Evolutionary conservation across 1,140 invertebrate species (phyloP).

Genomic region (Atta texana): DNA sequence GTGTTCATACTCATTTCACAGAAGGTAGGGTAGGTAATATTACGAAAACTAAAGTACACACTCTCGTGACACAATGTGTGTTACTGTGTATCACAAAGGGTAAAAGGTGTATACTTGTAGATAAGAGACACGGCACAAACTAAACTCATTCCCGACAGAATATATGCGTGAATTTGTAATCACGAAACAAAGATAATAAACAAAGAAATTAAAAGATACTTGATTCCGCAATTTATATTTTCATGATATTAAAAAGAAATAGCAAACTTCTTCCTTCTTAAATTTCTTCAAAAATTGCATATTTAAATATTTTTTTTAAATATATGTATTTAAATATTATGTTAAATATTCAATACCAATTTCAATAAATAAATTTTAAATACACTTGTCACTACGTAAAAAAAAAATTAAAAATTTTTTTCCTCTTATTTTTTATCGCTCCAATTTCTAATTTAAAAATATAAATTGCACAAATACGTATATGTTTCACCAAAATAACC

Average conservation of each 20-base stretch:
- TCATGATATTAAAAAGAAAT: neutral
- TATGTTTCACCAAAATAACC: neutral
- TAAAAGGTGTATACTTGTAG: constrained; percentile 9
- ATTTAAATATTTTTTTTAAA: no score
- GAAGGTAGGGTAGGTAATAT: constrained; percentile 15
- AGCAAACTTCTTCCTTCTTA: neutral
- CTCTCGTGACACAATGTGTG: neutral
- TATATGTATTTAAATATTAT: neutral
- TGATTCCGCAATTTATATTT: neutral
- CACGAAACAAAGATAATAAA: neutral
- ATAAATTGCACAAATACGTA: neutral
- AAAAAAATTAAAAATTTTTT: neutral
- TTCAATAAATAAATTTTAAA: neutral
- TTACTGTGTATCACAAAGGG: constrained; percentile 20
- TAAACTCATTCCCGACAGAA: constrained; percentile 17
- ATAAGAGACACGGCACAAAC: constrained; percentile 14
- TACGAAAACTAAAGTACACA: constrained; percentile 35
- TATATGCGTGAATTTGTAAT: constrained; percentile 41
- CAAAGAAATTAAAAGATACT: neutral
- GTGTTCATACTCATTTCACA: constrained; percentile 20
- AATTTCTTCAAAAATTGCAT: neutral
- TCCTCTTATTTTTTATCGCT: neutral
- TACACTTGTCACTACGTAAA: neutral
- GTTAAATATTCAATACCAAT: neutral
- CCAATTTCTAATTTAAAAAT: neutral